Evolutionary conservation across 2,888 invertebrate species (phyloP).

Genomic region (Pantelozetes paolii): DNA sequence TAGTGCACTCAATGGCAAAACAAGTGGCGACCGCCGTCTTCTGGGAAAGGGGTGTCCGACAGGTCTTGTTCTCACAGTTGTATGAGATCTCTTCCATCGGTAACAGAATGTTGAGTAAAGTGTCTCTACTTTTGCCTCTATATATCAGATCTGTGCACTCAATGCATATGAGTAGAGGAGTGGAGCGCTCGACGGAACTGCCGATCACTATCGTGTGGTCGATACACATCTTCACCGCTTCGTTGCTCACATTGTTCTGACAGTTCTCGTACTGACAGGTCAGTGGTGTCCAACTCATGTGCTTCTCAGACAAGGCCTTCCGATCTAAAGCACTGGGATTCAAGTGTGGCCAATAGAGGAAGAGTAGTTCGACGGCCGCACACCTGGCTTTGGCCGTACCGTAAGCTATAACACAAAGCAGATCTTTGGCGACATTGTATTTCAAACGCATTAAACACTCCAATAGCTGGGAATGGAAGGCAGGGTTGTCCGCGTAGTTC

Average conservation of each 20-base stretch:
- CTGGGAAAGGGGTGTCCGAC: conserved; percentile 61
- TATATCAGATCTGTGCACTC: conserved; percentile 70
- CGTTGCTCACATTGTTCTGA: conserved; percentile 58
- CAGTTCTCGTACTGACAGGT: conserved; percentile 84
- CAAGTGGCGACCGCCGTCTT: conserved; percentile 92
- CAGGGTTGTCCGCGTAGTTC: conserved; percentile 89
- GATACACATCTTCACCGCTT: conserved; percentile 53
- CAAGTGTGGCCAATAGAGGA: conserved; percentile 98
- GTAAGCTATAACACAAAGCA: conserved; percentile 91
- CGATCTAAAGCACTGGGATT: conserved; percentile 88
- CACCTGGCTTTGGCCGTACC: conserved; percentile 88
- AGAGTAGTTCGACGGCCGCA: conserved; percentile 93
- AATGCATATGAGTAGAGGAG: conserved; percentile 90
- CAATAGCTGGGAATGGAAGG: conserved; percentile 90
- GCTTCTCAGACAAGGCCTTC: conserved; percentile 54
- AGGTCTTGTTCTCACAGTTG: conserved; percentile 89
- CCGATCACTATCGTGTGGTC: conserved; percentile 65
- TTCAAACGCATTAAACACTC: conserved; percentile 95
- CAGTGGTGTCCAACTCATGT: conserved; percentile 54
- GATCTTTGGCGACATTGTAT: conserved; percentile 81
- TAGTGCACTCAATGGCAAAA: conserved; percentile 93
- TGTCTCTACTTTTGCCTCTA: conserved; percentile 61
- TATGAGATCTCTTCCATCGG: conserved; percentile 92
- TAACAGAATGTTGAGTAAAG: conserved; percentile 59
- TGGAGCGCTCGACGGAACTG: conserved; percentile 62